Evolutionary conservation across 1,140 invertebrate species (phyloP).

Genomic region (Geopemphigus sp.): DNA sequence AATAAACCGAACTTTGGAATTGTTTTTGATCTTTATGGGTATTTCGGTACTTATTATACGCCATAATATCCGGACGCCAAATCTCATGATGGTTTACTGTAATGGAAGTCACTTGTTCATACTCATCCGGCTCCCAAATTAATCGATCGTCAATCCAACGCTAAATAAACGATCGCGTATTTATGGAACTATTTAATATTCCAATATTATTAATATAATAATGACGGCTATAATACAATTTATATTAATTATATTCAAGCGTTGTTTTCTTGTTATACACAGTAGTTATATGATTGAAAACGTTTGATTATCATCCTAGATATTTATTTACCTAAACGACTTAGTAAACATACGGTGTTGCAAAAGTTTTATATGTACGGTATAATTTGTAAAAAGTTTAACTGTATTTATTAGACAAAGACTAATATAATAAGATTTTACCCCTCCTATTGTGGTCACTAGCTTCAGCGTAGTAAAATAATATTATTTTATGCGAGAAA

Average conservation of each 20-base stretch:
- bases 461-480: no score
- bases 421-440: neutral
- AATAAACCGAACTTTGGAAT: no score
- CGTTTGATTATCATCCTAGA: no score
- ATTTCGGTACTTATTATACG: slow-evolving; percentile 21
- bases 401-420: neutral
- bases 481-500: no score
- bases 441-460: neutral
- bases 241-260: no score
- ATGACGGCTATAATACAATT: no score
- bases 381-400: neutral
- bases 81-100: slow-evolving; percentile 9
- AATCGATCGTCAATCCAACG: slow-evolving; percentile 22
- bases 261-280: no score
- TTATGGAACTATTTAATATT: neutral
- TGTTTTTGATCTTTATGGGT: no score
- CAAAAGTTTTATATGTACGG: no score
- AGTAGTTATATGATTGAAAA: no score
- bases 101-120: neutral
- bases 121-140: neutral
- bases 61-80: slow-evolving; percentile 31
- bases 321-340: no score
- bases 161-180: neutral
- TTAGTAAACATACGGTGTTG: neutral
- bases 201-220: no score